These are phyloP conservation scores for Yasuhikotakia modesta DNA, from an alignment of 2,797 vertebrate genomes.

Conservation along the genomic window DNA sequence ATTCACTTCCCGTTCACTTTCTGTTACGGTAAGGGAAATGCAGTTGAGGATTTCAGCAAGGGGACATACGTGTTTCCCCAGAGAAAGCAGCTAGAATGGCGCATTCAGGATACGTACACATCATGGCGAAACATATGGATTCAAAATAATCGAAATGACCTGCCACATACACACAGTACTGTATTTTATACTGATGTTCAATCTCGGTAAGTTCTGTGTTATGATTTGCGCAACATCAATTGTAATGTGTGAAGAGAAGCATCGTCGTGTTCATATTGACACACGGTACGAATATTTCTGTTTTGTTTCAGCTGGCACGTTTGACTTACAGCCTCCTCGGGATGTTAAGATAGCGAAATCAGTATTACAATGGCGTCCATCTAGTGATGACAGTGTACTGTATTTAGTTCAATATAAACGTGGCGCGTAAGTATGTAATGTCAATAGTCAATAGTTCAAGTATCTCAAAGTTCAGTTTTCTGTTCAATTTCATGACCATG, in stretches of 20 bases:
- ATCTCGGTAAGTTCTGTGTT: background rate
- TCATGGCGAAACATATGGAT: background rate
- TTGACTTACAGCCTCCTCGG: background rate
- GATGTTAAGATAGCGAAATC: background rate
- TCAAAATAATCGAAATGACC: background rate
- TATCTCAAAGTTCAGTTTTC: background rate
- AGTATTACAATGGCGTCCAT: background rate
- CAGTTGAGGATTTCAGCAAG: background rate
- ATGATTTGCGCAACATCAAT: background rate
- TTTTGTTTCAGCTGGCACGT: background rate
- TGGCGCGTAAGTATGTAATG: background rate
- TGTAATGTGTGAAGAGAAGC: background rate
- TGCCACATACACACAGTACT: background rate
- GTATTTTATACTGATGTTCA: background rate
- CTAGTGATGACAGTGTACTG: background rate
- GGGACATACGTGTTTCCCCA: background rate
- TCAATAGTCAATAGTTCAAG: background rate
- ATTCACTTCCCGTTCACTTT: background rate
- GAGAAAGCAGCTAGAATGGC: background rate
- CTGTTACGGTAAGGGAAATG: constrained; percentile 9
- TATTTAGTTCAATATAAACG: constrained; percentile 22
- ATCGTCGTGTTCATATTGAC: background rate
- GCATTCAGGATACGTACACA: background rate
- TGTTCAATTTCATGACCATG: no score
- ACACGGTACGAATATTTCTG: background rate